Evolutionary conservation across 2,797 vertebrate genomes (phyloP).

Genomic region (Hapalemur alaotrensis): DNA sequence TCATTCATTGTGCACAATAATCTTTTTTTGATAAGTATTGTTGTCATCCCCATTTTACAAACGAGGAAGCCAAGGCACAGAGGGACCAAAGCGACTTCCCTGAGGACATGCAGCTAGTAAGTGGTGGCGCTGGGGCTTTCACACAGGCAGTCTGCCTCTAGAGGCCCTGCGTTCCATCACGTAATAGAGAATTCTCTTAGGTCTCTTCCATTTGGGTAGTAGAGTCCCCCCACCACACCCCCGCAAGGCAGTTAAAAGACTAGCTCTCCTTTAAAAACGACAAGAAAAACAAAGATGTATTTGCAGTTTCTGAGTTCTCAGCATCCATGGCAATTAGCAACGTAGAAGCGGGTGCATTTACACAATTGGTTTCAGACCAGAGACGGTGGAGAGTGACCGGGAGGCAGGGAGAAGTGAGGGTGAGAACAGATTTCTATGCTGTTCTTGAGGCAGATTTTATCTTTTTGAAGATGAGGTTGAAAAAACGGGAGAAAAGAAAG

Average conservation of each 20-base stretch:
- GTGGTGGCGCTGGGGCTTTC: background rate
- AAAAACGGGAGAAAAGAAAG: background rate
- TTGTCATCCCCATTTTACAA: background rate
- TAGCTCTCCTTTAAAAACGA: conserved; percentile 37
- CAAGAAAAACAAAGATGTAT: conserved; percentile 34
- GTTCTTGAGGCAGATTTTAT: conserved; percentile 18
- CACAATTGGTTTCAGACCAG: conserved; percentile 37
- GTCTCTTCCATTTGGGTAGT: background rate
- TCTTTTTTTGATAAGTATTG: background rate
- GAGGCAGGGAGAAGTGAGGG: background rate
- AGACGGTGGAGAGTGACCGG: background rate
- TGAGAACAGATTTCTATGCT: conserved; percentile 35
- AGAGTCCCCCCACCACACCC: no score
- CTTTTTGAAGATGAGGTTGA: conserved; percentile 12
- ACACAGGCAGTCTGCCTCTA: no score
- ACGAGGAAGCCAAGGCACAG: background rate
- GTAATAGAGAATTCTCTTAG: background rate
- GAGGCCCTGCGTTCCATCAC: background rate
- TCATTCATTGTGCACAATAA: background rate
- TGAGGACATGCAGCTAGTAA: background rate
- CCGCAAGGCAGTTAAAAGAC: conserved; percentile 21
- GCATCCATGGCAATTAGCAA: conserved; percentile 30
- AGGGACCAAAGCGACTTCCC: background rate
- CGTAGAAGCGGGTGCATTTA: conserved; percentile 16
- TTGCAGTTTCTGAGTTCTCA: conserved; percentile 33